These are phyloP conservation scores for Sinella curviseta DNA, from an alignment of 1,140 invertebrate species.

Conservation along the genomic window DNA sequence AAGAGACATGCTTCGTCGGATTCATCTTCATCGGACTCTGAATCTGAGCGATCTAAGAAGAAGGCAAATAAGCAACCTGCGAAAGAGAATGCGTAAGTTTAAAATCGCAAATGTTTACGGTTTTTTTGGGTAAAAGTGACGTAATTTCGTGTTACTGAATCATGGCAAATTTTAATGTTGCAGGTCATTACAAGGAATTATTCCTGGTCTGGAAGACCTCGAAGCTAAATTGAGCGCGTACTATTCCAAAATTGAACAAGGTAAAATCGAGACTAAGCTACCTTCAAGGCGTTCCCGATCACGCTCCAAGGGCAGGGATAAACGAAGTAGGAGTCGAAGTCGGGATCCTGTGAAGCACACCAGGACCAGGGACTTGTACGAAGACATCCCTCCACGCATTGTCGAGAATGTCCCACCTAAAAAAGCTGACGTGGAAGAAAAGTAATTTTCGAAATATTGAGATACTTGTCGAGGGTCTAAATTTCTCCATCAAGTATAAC, in stretches of 20 bases:
- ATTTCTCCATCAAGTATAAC: no score
- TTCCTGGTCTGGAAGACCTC: conserved; percentile 72
- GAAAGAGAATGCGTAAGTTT: background rate
- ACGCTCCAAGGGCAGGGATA: background rate
- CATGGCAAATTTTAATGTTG: conserved; percentile 43
- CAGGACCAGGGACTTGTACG: background rate
- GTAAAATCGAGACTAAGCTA: conserved; percentile 52
- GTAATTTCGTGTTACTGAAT: background rate
- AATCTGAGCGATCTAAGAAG: conserved; percentile 32
- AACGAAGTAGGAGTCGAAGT: background rate
- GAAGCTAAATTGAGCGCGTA: conserved; percentile 75
- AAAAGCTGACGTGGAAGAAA: background rate
- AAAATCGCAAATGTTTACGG: background rate
- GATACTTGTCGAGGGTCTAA: background rate
- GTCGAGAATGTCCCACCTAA: background rate
- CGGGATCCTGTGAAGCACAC: background rate
- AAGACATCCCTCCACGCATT: conserved; percentile 9
- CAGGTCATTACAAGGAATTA: conserved; percentile 50
- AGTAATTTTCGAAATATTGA: background rate
- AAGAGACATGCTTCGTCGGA: conserved; percentile 33
- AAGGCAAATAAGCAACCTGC: conserved; percentile 29
- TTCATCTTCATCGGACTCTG: conserved; percentile 38
- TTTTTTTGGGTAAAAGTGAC: no score
- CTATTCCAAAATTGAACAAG: conserved; percentile 75
- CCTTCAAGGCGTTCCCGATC: conserved; percentile 9